These are phyloP conservation scores for Actenoides hombroni DNA, from an alignment of 2,113 vertebrate species.

Conservation along the genomic window DNA sequence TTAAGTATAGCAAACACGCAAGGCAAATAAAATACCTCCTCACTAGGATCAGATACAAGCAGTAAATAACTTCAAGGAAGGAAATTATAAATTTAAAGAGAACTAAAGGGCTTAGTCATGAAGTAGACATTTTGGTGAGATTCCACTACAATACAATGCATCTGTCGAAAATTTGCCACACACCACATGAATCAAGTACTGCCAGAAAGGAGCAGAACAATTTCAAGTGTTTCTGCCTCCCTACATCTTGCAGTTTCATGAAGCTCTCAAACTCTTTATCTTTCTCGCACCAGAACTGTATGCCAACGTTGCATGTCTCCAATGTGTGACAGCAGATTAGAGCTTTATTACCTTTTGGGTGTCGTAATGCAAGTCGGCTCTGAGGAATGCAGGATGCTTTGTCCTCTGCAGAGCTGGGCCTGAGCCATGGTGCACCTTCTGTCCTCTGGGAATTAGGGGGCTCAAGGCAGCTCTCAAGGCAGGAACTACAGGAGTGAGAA, in stretches of 20 bases:
- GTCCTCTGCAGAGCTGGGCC: background rate
- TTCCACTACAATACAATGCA: background rate
- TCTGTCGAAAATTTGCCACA: background rate
- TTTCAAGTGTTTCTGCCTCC: background rate
- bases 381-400: background rate
- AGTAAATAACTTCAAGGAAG: background rate
- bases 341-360: background rate
- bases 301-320: background rate
- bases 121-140: background rate
- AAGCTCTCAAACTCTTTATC: background rate
- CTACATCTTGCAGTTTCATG: background rate
- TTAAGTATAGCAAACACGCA: background rate
- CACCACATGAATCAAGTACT: background rate
- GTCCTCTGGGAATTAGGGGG: background rate
- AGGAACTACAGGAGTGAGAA: background rate
- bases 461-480: background rate
- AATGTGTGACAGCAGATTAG: fast-evolving
- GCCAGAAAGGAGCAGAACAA: background rate
- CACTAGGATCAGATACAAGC: background rate
- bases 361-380: background rate
- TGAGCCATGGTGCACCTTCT: background rate
- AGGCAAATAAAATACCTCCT: background rate
- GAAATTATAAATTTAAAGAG: background rate
- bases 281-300: background rate
- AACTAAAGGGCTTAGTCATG: background rate